Conservation (phyloP, 1,140 invertebrate genomes). For the Nomia melanderi region DNA sequence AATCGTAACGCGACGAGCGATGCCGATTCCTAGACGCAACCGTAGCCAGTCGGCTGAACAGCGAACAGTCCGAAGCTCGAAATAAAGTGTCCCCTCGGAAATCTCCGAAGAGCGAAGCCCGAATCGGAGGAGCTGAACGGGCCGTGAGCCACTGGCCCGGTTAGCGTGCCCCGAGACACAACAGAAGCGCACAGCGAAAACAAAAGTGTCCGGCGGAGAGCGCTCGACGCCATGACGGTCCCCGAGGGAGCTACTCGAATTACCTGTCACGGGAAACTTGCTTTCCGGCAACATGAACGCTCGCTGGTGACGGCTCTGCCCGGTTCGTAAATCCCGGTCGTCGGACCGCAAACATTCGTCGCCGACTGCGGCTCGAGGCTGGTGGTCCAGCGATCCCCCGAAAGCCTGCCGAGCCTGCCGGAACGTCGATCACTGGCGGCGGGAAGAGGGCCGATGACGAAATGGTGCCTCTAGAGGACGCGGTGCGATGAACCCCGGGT, state of each 20-base stretch:
- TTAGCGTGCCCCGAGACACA: too few relatives aligned
- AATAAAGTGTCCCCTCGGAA: too few relatives aligned
- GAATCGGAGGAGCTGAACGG: neutral
- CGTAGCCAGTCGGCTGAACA: too few relatives aligned
- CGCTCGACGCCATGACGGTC: too few relatives aligned
- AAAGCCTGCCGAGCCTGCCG: neutral
- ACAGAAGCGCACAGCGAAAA: too few relatives aligned
- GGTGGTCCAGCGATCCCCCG: neutral
- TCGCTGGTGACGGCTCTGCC: neutral
- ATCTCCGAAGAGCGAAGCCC: too few relatives aligned
- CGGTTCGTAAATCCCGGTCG: slow-evolving; percentile 19
- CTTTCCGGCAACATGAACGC: slow-evolving; percentile 80
- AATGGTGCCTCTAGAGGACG: neutral
- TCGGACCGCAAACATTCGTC: neutral
- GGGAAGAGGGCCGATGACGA: neutral
- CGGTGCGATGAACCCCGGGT: slow-evolving; percentile 26
- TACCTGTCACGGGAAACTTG: slow-evolving; percentile 81
- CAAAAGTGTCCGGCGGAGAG: too few relatives aligned
- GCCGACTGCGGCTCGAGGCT: neutral
- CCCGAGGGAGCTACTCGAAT: slow-evolving; percentile 27
- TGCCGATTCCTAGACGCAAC: too few relatives aligned
- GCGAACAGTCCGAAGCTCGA: too few relatives aligned
- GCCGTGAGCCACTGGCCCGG: slow-evolving; percentile 56
- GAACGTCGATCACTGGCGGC: neutral
- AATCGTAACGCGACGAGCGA: too few relatives aligned